These are phyloP conservation scores for Centropyge bicolor DNA, from an alignment of 2,797 vertebrate species.

Conservation along the genomic window DNA sequence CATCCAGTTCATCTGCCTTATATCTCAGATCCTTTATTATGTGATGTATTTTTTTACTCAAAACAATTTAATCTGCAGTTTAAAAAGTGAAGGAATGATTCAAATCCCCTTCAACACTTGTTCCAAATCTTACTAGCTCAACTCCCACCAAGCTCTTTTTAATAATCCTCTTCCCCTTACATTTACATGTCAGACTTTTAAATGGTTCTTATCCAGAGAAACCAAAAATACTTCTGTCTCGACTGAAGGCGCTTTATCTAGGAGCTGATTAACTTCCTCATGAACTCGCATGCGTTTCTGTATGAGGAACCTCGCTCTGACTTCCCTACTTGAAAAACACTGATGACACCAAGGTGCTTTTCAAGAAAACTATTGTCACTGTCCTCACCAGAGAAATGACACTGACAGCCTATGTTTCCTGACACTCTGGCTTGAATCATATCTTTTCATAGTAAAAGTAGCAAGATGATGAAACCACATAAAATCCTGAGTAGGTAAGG, in stretches of 20 bases:
- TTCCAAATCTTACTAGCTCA: not conserved
- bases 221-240: constrained; percentile 3
- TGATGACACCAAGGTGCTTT: not conserved
- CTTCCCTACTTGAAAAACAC: not conserved
- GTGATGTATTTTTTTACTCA: not conserved
- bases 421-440: too few relatives aligned
- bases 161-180: not conserved
- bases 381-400: not conserved
- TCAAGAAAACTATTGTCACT: not conserved
- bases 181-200: constrained; percentile 8
- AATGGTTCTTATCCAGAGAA: not conserved
- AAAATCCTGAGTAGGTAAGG: too few relatives aligned
- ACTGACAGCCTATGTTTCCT: not conserved
- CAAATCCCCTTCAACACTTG: not conserved
- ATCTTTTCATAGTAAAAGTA: too few relatives aligned
- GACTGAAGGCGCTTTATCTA: not conserved
- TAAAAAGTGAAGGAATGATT: not conserved
- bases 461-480: too few relatives aligned
- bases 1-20: constrained; percentile 6
- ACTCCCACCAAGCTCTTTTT: constrained; percentile 5
- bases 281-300: constrained; percentile 1
- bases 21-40: not conserved
- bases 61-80: constrained; percentile 3
- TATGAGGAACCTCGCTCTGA: not conserved
- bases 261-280: not conserved